Evolutionary conservation across 2,888 invertebrate species (phyloP).

Genomic region (Hirudinaria manillensis): DNA sequence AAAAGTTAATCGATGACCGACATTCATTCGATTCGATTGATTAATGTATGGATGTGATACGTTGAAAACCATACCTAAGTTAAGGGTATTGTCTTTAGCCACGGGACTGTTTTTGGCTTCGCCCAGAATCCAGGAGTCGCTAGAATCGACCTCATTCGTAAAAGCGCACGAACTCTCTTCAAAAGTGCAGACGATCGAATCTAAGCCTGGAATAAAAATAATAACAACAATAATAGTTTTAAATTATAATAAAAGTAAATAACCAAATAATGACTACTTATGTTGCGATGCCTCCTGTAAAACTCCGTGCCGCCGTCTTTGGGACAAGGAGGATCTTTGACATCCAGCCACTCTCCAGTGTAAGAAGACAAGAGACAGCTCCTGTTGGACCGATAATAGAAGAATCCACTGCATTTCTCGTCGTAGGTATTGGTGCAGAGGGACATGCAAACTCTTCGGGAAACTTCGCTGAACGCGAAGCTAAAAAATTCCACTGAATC

Average conservation of each 20-base stretch:
- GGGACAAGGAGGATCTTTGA: neutral
- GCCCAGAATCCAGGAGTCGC: neutral
- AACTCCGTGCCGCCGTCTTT: slow-evolving; percentile 13
- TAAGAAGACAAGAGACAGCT: slow-evolving; percentile 30
- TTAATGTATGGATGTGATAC: too few relatives aligned
- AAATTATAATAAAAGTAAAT: neutral
- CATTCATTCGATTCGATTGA: too few relatives aligned
- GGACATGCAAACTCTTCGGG: slow-evolving; percentile 25
- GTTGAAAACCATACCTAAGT: slow-evolving; percentile 7
- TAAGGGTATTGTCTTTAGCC: slow-evolving; percentile 25
- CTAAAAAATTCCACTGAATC: neutral
- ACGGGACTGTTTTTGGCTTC: slow-evolving; percentile 14
- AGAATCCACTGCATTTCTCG: slow-evolving; percentile 30
- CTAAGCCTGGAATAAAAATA: slow-evolving; percentile 10
- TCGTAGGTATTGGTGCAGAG: slow-evolving; percentile 28
- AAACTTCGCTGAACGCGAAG: slow-evolving; percentile 6
- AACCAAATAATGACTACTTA: slow-evolving; percentile 2
- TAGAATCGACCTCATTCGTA: neutral
- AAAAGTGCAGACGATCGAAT: slow-evolving; percentile 6
- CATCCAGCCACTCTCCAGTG: slow-evolving; percentile 31
- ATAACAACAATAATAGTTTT: neutral
- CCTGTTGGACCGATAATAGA: slow-evolving; percentile 5
- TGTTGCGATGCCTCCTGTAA: slow-evolving; percentile 26
- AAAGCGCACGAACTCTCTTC: neutral
- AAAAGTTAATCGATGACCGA: too few relatives aligned